Conservation (phyloP, 2,888 invertebrate species). For the Phyllotreta cruciferae region DNA sequence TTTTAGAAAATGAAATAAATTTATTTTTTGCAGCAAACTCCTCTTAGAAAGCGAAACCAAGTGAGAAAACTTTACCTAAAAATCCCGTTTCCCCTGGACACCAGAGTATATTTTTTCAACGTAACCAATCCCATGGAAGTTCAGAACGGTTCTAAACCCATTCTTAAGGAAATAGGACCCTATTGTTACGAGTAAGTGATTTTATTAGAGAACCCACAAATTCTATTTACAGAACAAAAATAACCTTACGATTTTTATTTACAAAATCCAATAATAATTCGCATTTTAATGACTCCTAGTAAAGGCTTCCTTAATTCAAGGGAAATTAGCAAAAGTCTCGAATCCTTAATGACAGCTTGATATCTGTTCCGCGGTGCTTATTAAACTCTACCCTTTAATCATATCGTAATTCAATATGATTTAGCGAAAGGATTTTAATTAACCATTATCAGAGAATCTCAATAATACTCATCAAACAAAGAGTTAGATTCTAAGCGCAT, state of each 20-base stretch:
- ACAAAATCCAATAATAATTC: neutral
- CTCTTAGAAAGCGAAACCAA: constrained; percentile 48
- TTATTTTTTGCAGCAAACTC: constrained; percentile 47
- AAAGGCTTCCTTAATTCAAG: too few species aligned
- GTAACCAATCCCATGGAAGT: constrained; percentile 61
- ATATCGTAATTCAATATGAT: too few species aligned
- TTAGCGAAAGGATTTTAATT: too few species aligned
- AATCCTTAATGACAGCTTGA: too few species aligned
- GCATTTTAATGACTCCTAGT: too few species aligned
- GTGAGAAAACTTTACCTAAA: constrained; percentile 52
- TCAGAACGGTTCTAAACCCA: constrained; percentile 56
- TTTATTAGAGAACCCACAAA: constrained; percentile 10
- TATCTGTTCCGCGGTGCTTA: too few species aligned
- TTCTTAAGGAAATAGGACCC: constrained; percentile 61
- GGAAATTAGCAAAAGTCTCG: too few species aligned
- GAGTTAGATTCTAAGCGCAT: too few species aligned
- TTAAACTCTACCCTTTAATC: too few species aligned
- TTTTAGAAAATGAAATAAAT: neutral
- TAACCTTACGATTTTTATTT: neutral
- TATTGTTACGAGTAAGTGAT: constrained; percentile 60
- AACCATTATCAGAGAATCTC: too few species aligned
- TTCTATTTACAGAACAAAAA: neutral
- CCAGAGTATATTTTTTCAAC: constrained; percentile 61
- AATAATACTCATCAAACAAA: too few species aligned
- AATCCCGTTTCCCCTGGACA: constrained; percentile 59